A percentile compares a stretch with the other conserved stretches of the same genome.
These are phyloP conservation scores for Eudemis profundana DNA, from an alignment of 2,888 invertebrate species.

Conservation along the genomic window DNA sequence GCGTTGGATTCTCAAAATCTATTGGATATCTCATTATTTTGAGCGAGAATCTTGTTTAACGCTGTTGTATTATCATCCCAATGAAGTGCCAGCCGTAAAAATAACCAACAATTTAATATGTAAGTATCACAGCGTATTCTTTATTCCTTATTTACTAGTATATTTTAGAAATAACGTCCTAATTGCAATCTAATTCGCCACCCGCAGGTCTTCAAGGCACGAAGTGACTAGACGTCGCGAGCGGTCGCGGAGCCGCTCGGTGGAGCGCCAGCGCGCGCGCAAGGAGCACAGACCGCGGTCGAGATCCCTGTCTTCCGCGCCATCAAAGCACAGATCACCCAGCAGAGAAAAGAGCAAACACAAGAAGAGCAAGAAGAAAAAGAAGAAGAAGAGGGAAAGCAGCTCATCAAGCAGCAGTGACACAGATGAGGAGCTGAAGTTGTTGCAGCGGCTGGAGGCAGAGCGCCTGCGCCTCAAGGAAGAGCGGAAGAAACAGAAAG, in stretches of 20 bases:
- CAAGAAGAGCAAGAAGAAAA: conserved; percentile 67
- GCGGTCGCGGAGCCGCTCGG: conserved; percentile 57
- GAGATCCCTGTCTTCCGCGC: conserved; percentile 51
- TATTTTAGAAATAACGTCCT: conserved; percentile 26
- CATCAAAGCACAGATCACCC: conserved; percentile 58
- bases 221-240: conserved; percentile 58
- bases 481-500: conserved; percentile 89
- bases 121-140: conserved; percentile 4
- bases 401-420: conserved; percentile 71
- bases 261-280: conserved; percentile 56
- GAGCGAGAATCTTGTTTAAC: background rate
- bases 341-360: conserved; percentile 62
- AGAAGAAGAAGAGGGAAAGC: conserved; percentile 61
- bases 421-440: conserved; percentile 84
- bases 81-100: background rate
- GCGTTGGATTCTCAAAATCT: conserved; percentile 11
- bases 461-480: conserved; percentile 88
- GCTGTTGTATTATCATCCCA: background rate
- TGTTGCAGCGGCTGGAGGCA: conserved; percentile 90
- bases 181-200: conserved; percentile 8
- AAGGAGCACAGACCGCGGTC: conserved; percentile 54
- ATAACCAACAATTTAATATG: conserved; percentile 1
- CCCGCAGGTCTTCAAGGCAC: conserved; percentile 67
- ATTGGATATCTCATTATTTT: background rate
- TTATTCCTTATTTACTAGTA: background rate